Conservation (phyloP, 2,113 vertebrate genomes). For the Caloenas nicobarica region DNA sequence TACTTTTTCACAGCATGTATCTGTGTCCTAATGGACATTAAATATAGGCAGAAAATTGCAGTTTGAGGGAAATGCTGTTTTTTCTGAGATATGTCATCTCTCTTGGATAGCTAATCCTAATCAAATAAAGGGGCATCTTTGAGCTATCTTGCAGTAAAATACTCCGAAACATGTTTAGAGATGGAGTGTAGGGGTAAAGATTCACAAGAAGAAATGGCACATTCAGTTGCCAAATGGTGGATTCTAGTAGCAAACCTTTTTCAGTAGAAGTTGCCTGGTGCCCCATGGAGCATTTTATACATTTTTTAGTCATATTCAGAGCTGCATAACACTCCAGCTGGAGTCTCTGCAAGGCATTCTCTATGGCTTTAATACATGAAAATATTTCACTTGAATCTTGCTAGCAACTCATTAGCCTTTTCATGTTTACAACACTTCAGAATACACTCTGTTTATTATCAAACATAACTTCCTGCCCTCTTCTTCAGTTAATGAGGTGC, state of each 20-base stretch:
- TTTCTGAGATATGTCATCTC: background rate
- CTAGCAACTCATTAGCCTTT: background rate
- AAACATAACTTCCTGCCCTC: background rate
- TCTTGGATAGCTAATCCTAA: background rate
- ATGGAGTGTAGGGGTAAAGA: background rate
- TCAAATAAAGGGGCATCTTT: background rate
- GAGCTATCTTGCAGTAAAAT: background rate
- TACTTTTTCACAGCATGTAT: background rate
- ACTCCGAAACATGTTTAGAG: background rate
- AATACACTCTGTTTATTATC: background rate
- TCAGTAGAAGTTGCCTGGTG: background rate
- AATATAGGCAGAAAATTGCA: background rate
- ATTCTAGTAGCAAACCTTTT: background rate
- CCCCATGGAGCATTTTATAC: background rate
- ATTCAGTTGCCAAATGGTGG: background rate
- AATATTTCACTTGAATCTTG: background rate
- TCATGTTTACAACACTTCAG: background rate
- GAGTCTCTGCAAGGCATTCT: background rate
- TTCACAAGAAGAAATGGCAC: background rate
- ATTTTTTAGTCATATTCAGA: background rate
- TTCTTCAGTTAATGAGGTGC: background rate
- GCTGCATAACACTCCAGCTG: rapidly evolving
- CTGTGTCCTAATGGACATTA: background rate
- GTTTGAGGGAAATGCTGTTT: background rate
- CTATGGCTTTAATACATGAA: background rate